These are phyloP conservation scores for Teleogryllus oceanicus DNA, from an alignment of 2,888 invertebrate genomes.

Conservation along the genomic window DNA sequence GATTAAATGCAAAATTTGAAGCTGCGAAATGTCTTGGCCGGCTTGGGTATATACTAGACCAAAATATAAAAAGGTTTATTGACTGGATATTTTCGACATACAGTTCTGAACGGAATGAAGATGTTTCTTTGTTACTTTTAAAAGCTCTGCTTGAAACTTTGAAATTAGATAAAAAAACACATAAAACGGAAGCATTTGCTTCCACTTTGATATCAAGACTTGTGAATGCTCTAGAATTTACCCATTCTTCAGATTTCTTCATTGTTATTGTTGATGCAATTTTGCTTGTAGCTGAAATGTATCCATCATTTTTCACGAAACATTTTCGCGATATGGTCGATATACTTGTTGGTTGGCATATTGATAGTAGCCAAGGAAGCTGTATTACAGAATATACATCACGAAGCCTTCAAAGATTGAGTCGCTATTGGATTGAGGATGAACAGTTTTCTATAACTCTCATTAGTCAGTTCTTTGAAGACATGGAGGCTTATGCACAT, in stretches of 20 bases:
- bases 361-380: constrained; percentile 80
- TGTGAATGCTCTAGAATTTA: constrained; percentile 76
- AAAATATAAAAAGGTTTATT: constrained; percentile 74
- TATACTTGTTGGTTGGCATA: constrained; percentile 93
- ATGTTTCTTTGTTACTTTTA: constrained; percentile 70
- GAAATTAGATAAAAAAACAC: constrained; percentile 66
- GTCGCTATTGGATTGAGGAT: constrained; percentile 81
- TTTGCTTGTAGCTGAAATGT: constrained; percentile 70
- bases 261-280: constrained; percentile 79
- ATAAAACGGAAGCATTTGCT: constrained; percentile 67
- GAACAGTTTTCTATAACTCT: constrained; percentile 79
- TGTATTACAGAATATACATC: constrained; percentile 78
- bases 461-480: constrained; percentile 87
- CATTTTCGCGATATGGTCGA: constrained; percentile 77
- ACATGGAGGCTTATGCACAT: constrained; percentile 77
- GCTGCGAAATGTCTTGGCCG: constrained; percentile 70
- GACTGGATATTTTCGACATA: constrained; percentile 69
- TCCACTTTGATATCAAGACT: constrained; percentile 63
- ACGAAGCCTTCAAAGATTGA: constrained; percentile 71
- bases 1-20: constrained; percentile 66
- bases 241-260: constrained; percentile 76
- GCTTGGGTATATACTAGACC: constrained; percentile 76
- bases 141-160: constrained; percentile 73
- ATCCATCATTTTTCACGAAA: constrained; percentile 74
- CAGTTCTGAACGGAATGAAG: constrained; percentile 60